Evolutionary conservation across 2,888 invertebrate species (phyloP), one percentile per base, ranked within the genome.

Genomic region (Macropis europaea): DNA sequence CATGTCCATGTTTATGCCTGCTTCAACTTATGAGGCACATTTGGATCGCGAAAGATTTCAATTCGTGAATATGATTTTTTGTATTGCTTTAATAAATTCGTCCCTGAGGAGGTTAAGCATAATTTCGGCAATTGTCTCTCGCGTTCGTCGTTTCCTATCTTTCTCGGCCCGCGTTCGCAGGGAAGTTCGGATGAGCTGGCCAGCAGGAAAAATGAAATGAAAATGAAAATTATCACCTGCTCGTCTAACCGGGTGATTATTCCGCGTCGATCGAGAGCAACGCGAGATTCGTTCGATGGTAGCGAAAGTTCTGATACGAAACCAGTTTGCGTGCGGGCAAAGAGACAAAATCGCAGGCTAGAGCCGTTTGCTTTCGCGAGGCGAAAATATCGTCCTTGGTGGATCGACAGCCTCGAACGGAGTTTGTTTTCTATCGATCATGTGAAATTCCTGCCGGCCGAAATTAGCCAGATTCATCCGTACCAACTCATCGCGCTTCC

Each of bases 291-390:
- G 6, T 52, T 42, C 24, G 17, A 28, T 50, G 34, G 26, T 9
- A 57, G 71, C 42, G 71, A 71, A 69, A 71, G 70, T 62, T 43
- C 38, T 26, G 45, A 45, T 45, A 50, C 32, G 13, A 54, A 70
- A 70, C 71, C 71, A 62, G 70, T 70, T 62, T 32, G 26, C 15
- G 9, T 30, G 5, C 36, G 34, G 15, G 13, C 9, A 32, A 34
- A 38, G 38, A 32, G 52, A 56, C 11, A 40, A 52, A 70, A 43
- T 42, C 0, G 19, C 11, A 36, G 5, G 15, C 17, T 24, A 43
- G 13, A 19, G 13, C 15, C 26, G 43, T 7, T 36, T 17, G 26
- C 24, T 59, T 70, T 68, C 34, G 34, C 36, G 19, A n/a, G 17
- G 15, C 3, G 17, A 28, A 13, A 53, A 56, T 17, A 15, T 13